Percentiles rank a stretch among this genome's conserved stretches.
These are phyloP conservation scores for Cacoxenus indagator DNA, from an alignment of 2,888 invertebrate species.

Conservation along the genomic window DNA sequence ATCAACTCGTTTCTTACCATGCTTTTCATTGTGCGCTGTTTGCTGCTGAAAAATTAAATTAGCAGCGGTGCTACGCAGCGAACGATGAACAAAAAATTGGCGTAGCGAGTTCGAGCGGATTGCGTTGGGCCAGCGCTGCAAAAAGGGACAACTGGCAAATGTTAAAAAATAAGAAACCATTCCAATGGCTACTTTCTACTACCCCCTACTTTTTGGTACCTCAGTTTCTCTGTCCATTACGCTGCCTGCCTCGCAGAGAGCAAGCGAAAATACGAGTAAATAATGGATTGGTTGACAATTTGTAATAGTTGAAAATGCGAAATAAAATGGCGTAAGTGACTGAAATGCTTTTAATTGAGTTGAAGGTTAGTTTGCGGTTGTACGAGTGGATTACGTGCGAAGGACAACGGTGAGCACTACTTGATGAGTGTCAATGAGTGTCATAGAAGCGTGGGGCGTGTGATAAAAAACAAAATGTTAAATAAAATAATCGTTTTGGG, in stretches of 20 bases:
- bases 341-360: conserved; percentile 3
- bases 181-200: neutral
- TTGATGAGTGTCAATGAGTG: neutral
- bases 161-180: neutral
- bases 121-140: neutral
- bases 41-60: conserved; percentile 18
- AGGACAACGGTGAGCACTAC: neutral
- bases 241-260: neutral
- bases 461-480: neutral
- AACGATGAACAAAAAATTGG: neutral
- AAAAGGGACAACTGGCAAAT: conserved; percentile 3
- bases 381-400: neutral
- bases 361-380: neutral
- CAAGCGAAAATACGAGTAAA: neutral
- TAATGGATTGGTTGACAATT: conserved; percentile 17
- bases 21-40: neutral
- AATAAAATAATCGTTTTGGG: too few relatives aligned
- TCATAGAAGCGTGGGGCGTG: neutral
- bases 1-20: neutral
- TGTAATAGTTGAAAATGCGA: conserved; percentile 3
- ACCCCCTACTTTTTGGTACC: neutral
- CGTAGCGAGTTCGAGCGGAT: neutral
- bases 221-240: neutral
- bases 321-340: conserved; percentile 12
- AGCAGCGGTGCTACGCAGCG: conserved; percentile 15